These are phyloP conservation scores for Agrochola circellaris DNA, from an alignment of 2,888 invertebrate genomes.

Conservation along the genomic window DNA sequence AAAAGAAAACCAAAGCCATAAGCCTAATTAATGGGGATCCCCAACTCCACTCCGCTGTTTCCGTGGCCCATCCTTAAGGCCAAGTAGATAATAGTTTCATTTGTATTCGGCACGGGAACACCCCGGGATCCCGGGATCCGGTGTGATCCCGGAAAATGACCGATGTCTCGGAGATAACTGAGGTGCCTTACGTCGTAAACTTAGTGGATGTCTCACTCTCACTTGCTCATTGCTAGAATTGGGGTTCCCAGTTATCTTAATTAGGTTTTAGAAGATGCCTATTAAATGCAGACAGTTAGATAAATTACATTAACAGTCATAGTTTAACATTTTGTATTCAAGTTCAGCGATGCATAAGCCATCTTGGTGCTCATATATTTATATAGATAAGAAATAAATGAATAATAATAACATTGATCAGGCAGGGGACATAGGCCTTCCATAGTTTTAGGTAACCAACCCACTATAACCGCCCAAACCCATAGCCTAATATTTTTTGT, in stretches of 20 bases:
- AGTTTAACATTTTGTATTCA: background rate
- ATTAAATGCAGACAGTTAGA: slow-evolving; percentile 15
- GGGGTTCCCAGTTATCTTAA: slow-evolving; percentile 39
- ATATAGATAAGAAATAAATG: too few relatives aligned
- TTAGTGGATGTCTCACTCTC: slow-evolving; percentile 50
- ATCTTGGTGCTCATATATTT: background rate
- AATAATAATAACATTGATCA: too few relatives aligned
- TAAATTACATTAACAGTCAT: background rate
- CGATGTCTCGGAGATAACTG: slow-evolving; percentile 68
- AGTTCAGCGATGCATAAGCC: background rate
- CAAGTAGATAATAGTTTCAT: slow-evolving; percentile 71
- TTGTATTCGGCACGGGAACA: slow-evolving; percentile 67
- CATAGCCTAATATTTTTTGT: too few relatives aligned
- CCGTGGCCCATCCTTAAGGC: slow-evolving; percentile 39
- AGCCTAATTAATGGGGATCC: slow-evolving; percentile 2
- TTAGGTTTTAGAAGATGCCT: slow-evolving; percentile 13
- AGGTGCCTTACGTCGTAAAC: slow-evolving; percentile 63
- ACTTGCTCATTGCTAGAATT: slow-evolving; percentile 45
- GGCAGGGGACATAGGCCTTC: too few relatives aligned
- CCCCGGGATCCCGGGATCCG: slow-evolving; percentile 46
- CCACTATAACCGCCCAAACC: too few relatives aligned
- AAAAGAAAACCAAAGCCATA: background rate
- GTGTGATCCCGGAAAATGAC: slow-evolving; percentile 65
- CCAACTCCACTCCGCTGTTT: slow-evolving; percentile 30
- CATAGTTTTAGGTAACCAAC: too few relatives aligned